Evolutionary conservation across 1,140 invertebrate genomes (phyloP).

Genomic region (Lasioglossum baleicum): DNA sequence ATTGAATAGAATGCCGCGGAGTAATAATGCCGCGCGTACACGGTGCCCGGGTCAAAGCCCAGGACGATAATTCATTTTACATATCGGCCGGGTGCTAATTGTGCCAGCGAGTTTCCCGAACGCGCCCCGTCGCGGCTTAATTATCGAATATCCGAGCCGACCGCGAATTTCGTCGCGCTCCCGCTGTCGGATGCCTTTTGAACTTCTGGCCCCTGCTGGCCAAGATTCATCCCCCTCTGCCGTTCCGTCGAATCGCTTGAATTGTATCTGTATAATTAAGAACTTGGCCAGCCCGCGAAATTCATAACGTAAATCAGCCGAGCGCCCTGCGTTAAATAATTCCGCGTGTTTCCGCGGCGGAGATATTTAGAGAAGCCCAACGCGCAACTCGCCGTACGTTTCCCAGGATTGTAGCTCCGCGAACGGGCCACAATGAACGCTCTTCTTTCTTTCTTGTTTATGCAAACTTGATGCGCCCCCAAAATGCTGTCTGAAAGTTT

Average conservation of each 20-base stretch:
- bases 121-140: slow-evolving; percentile 55
- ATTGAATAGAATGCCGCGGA: slow-evolving; percentile 51
- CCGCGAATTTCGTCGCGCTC: slow-evolving; percentile 21
- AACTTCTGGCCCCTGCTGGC: neutral
- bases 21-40: slow-evolving; percentile 52
- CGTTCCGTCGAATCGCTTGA: neutral
- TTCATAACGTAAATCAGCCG: neutral
- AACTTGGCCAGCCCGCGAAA: neutral
- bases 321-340: neutral
- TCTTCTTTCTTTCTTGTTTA: too few relatives aligned
- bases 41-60: slow-evolving; percentile 49
- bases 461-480: too few relatives aligned
- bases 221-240: neutral
- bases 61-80: slow-evolving; percentile 70
- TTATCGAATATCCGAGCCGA: slow-evolving; percentile 44
- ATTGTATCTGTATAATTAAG: slow-evolving; percentile 7
- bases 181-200: neutral
- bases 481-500: too few relatives aligned
- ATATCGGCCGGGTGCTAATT: slow-evolving; percentile 65
- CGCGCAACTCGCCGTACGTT: too few relatives aligned
- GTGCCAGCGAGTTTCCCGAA: slow-evolving; percentile 61
- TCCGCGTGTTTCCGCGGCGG: neutral
- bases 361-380: too few relatives aligned
- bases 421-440: too few relatives aligned
- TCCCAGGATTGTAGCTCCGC: too few relatives aligned